A percentile compares a stretch with the other conserved stretches of the same genome.
These are phyloP conservation scores for Disparrhopalites patrizii DNA, from an alignment of 2,888 invertebrate genomes.

Conservation along the genomic window DNA sequence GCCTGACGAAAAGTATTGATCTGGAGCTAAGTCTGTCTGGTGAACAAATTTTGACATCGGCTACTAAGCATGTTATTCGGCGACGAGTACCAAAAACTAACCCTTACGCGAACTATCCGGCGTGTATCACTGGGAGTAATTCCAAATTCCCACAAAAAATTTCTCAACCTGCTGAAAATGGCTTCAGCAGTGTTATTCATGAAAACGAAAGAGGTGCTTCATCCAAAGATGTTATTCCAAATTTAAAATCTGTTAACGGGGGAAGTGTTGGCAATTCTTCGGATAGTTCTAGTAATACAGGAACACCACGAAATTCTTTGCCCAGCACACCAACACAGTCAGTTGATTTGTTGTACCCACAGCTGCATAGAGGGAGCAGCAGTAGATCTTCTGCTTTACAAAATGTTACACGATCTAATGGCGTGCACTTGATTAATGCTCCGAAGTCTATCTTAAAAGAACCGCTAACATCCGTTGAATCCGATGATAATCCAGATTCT, in stretches of 20 bases:
- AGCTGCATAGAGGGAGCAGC: slow-evolving; percentile 11
- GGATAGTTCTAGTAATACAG: slow-evolving; percentile 45
- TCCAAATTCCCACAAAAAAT: slow-evolving; percentile 18
- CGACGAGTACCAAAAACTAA: slow-evolving; percentile 46
- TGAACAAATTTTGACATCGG: not conserved
- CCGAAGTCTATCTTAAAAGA: slow-evolving; percentile 42
- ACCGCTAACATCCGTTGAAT: slow-evolving; percentile 41
- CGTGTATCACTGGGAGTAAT: slow-evolving; percentile 23
- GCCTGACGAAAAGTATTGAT: not conserved
- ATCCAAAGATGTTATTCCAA: not conserved
- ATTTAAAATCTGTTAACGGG: slow-evolving; percentile 13
- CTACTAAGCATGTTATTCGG: slow-evolving; percentile 32
- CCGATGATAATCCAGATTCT: slow-evolving; percentile 39
- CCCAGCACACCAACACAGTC: slow-evolving; percentile 47
- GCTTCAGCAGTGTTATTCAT: not conserved
- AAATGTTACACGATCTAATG: not conserved
- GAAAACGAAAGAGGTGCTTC: not conserved
- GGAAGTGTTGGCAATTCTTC: slow-evolving; percentile 42
- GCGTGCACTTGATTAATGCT: slow-evolving; percentile 10
- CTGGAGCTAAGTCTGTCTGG: not conserved
- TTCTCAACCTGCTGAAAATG: not conserved
- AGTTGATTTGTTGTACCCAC: slow-evolving; percentile 41
- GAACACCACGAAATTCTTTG: slow-evolving; percentile 44
- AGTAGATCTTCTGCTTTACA: not conserved
- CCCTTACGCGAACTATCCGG: slow-evolving; percentile 44